phyloP scores from a whole-genome alignment of 2,797 vertebrate species.

The Cryptoprocta ferox region DNA sequence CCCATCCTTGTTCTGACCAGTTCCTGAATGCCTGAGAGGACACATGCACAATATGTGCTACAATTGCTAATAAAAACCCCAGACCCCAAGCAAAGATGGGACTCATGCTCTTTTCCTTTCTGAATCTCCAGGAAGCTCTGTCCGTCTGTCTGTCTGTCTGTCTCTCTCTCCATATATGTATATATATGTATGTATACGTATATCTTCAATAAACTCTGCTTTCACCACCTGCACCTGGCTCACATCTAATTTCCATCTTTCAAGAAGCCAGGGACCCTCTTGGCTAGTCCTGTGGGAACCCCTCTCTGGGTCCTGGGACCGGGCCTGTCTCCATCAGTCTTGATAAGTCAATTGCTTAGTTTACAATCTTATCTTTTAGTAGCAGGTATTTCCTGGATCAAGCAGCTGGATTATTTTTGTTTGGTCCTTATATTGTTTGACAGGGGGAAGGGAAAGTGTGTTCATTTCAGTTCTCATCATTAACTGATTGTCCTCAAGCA shows the following conservation, averaged over 20 bases:
- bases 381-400: constrained; percentile 15
- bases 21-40: not conserved
- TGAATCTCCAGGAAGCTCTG: not conserved
- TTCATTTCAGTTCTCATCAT: constrained; percentile 29
- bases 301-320: not conserved
- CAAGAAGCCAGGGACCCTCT: not conserved
- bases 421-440: constrained; percentile 1
- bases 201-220: not conserved
- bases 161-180: too few relatives aligned
- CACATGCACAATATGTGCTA: not conserved
- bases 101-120: too few relatives aligned
- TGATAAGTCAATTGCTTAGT: not conserved
- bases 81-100: not conserved
- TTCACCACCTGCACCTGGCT: not conserved
- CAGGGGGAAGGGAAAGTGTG: not conserved
- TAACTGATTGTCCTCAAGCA: not conserved
- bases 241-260: not conserved
- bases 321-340: not conserved
- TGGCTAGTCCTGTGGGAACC: not conserved
- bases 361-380: constrained; percentile 25
- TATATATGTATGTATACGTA: too few relatives aligned
- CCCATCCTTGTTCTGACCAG: not conserved
- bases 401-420: not conserved
- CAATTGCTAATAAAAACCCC: not conserved
- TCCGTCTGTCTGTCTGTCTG: too few relatives aligned